Base-by-base conservation (phyloP, 1,140 invertebrate species). In the Zaprionus capensis region DNA sequence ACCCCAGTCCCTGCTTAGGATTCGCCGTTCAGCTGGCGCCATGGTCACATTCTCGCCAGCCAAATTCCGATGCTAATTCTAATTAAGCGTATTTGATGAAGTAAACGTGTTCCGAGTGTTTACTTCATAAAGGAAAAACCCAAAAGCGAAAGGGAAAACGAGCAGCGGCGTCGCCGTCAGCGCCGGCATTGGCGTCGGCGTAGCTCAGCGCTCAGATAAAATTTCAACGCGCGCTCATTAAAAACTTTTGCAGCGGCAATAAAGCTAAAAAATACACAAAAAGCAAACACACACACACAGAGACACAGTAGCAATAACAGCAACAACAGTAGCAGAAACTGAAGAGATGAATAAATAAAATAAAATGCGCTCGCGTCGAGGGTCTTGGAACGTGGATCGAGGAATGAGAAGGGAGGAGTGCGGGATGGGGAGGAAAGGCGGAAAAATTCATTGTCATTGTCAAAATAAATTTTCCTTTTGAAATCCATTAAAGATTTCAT, bases 381-480 rank as follows among this genome's bases (percentile, higher is more conserved):
- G 69, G 56, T 26, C 51, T 53, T 24, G 20, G 51, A 15, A 53
- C 51, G 24, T 53, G 14, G 12, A 51, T 20, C 20, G 2, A 6
- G 36, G 14, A 22, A 14, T 22, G 5, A 6, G 38, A 0, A 46
- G 51, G 41, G 77, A 24, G 49, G 65, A n/a, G 1, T 51, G 22
- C 0, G 24, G 24, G 4, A 17, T 12, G 20, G 2, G 51, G 14
- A 56, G 62, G 61, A 59, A 49, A 68, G 53, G 66, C 49, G 58
- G 57, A 66, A 82, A 82, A 83, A 82, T 83, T 83, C 81, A 82
- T 82, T 82, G 81, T 82, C 81, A 82, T 82, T 80, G 81, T 82
- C 81, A 82, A 82, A 82, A 82, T 82, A 82, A 82, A 82, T 82
- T 82, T 82, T 83, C 74, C 76, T 82, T 82, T 82, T 82, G 80